These are phyloP conservation scores for Elmis aenea DNA, from an alignment of 2,888 invertebrate species.

Conservation along the genomic window DNA sequence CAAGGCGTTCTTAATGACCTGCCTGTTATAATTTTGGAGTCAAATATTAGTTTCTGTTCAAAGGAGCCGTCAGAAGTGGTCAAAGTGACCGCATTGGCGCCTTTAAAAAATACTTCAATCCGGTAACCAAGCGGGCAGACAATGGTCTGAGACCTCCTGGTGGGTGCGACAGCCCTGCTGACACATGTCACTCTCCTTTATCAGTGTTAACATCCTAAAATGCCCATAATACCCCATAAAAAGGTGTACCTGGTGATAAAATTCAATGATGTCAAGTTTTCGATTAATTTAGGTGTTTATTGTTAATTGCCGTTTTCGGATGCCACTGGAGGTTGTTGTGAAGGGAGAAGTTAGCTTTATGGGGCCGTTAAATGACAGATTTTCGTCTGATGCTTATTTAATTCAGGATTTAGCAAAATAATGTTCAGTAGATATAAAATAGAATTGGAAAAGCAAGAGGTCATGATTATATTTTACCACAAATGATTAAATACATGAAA, in stretches of 20 bases:
- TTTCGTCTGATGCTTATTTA: too few relatives aligned
- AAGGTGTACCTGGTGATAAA: constrained; percentile 17
- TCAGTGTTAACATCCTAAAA: constrained; percentile 14
- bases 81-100: constrained; percentile 29
- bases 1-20: constrained; percentile 8
- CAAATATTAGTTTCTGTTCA: constrained; percentile 20
- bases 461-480: too few relatives aligned
- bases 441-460: too few relatives aligned
- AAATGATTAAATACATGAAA: too few relatives aligned
- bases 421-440: too few relatives aligned
- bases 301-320: too few relatives aligned
- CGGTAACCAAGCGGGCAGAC: constrained; percentile 23
- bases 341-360: too few relatives aligned
- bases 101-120: constrained; percentile 27
- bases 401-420: too few relatives aligned
- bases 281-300: too few relatives aligned
- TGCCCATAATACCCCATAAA: constrained; percentile 24
- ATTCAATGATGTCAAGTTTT: constrained; percentile 7
- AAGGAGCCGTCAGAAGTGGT: constrained; percentile 18
- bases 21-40: constrained; percentile 12
- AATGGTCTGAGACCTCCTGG: constrained; percentile 24
- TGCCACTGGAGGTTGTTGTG: too few relatives aligned
- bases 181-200: constrained; percentile 28
- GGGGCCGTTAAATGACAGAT: too few relatives aligned
- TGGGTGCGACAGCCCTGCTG: constrained; percentile 23